phyloP scores from a whole-genome alignment of 2,888 invertebrate genomes.

The Conomelus anceps region DNA sequence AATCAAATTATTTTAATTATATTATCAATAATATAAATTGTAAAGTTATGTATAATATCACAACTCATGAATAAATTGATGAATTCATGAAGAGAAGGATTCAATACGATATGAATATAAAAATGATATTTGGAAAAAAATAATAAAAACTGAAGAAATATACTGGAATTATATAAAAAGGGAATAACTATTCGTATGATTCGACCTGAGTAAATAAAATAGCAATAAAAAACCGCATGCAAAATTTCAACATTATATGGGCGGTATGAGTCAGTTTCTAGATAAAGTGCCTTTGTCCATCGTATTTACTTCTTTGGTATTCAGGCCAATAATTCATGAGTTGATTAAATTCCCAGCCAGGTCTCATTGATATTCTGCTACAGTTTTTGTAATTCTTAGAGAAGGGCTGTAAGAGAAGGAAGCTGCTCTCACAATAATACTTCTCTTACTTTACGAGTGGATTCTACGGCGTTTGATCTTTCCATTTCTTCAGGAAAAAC shows the following conservation, averaged over 20 bases:
- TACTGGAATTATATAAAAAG: no score
- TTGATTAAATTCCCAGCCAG: slow-evolving; percentile 6
- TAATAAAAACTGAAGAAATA: no score
- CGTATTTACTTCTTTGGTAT: neutral
- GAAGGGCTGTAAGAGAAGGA: neutral
- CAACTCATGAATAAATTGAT: no score
- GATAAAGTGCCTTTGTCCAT: neutral
- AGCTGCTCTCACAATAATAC: neutral
- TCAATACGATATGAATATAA: no score
- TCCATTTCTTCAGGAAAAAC: neutral
- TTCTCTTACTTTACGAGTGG: neutral
- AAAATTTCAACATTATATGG: neutral
- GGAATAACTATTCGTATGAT: no score
- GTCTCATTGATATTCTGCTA: slow-evolving; percentile 4
- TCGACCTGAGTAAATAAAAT: neutral
- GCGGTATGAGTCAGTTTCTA: neutral
- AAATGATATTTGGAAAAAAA: no score
- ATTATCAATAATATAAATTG: no score
- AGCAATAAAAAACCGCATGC: neutral
- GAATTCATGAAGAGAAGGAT: no score
- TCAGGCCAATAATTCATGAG: slow-evolving; percentile 2
- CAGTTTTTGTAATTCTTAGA: slow-evolving; percentile 11
- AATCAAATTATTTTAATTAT: no score
- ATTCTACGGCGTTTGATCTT: neutral
- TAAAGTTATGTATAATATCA: no score